A percentile compares a stretch with the other conserved stretches of the same genome.
Evolutionary conservation across 2,888 invertebrate species (phyloP).

Genomic region (Cephus pulcher): DNA sequence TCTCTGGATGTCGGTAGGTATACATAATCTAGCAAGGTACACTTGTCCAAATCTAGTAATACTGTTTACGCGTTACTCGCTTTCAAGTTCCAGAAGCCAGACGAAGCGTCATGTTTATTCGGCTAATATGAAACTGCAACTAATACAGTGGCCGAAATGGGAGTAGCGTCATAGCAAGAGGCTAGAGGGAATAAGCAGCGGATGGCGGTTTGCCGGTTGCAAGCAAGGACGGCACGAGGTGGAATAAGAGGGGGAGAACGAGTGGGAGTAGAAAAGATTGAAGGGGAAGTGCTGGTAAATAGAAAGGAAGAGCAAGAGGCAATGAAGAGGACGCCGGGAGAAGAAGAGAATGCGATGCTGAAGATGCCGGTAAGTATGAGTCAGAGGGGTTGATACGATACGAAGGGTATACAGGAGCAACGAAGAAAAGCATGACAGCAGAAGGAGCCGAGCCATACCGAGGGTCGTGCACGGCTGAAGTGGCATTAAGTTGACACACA

Average conservation of each 20-base stretch:
- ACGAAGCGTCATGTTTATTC: slow-evolving; percentile 1
- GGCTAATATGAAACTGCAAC: slow-evolving; percentile 1
- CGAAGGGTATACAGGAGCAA: neutral
- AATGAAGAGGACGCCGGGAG: neutral
- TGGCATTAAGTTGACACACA: slow-evolving; percentile 56
- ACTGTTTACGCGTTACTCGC: neutral
- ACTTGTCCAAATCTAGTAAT: neutral
- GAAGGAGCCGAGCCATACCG: slow-evolving; percentile 8
- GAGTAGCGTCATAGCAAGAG: neutral
- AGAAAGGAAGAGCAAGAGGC: neutral
- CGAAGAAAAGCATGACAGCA: slow-evolving; percentile 1
- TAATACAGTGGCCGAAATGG: neutral
- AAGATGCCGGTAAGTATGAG: neutral
- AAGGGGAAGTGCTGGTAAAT: neutral
- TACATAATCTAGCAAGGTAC: neutral
- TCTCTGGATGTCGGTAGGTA: neutral
- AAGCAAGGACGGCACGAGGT: neutral
- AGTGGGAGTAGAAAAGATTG: neutral
- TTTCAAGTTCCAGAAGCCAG: neutral
- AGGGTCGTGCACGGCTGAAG: slow-evolving; percentile 44
- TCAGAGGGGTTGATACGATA: neutral
- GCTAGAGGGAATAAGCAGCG: neutral
- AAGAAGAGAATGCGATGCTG: neutral
- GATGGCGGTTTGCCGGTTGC: neutral
- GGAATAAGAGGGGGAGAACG: neutral